phyloP scores from a whole-genome alignment of 53 echinoderm and acorn worm genomes.

The Hippasteria phrygiana region DNA sequence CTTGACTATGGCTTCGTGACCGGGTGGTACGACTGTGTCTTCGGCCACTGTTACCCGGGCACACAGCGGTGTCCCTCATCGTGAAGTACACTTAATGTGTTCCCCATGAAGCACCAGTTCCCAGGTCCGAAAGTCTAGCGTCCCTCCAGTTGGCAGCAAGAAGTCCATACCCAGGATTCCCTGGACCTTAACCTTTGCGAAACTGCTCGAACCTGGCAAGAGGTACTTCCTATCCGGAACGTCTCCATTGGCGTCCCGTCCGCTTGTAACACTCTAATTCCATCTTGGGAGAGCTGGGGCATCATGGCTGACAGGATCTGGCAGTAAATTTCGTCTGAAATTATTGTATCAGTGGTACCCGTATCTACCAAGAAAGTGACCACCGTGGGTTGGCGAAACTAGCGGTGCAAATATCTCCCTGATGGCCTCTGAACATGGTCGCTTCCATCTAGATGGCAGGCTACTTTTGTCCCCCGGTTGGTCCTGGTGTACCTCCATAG shows the following conservation, averaged over 20 bases:
- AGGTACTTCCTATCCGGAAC: constrained; percentile 18
- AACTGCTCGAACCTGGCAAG: constrained; percentile 43
- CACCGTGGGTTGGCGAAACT: background rate
- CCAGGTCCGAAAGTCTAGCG: constrained; percentile 28
- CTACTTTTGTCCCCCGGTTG: background rate
- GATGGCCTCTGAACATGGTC: background rate
- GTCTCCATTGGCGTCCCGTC: constrained; percentile 52
- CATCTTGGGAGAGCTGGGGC: constrained; percentile 4
- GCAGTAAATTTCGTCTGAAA: constrained; percentile 37
- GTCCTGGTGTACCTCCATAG: background rate
- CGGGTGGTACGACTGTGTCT: constrained; percentile 17
- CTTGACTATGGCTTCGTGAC: constrained; percentile 41
- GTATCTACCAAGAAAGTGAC: constrained; percentile 62
- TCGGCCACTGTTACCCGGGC: constrained; percentile 29
- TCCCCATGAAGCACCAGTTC: constrained; percentile 41
- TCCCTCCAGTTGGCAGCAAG: constrained; percentile 1
- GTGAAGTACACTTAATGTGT: constrained; percentile 6
- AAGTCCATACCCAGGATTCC: constrained; percentile 63
- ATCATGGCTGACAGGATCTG: constrained; percentile 15
- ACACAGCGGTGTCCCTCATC: constrained; percentile 13
- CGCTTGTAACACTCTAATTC: constrained; percentile 35
- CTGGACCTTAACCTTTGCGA: constrained; percentile 66
- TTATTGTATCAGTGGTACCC: constrained; percentile 69
- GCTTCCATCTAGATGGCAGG: too few relatives aligned
- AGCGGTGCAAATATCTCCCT: background rate